phyloP scores from a whole-genome alignment of 2,888 invertebrate genomes.

The Vesta saturnalis region DNA sequence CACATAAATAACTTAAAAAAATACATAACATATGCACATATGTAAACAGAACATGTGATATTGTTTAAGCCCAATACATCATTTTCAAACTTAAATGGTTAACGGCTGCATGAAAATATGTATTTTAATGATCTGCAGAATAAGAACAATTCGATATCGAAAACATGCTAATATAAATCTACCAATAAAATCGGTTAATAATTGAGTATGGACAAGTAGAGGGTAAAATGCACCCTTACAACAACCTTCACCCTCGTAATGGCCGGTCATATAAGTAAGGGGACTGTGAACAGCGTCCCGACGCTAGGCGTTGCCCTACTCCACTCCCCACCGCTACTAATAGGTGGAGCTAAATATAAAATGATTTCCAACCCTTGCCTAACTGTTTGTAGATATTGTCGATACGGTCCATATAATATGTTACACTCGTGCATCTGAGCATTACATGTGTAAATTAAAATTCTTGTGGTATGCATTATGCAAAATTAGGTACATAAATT shows the following conservation, averaged over 20 bases:
- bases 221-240: constrained; percentile 45
- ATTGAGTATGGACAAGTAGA: constrained; percentile 46
- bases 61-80: neutral
- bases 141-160: neutral
- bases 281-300: constrained; percentile 45
- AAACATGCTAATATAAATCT: constrained; percentile 36
- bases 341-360: constrained; percentile 46
- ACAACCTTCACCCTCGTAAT: constrained; percentile 49
- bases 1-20: constrained; percentile 30
- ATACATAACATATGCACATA: constrained; percentile 38
- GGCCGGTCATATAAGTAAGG: constrained; percentile 47
- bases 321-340: constrained; percentile 40
- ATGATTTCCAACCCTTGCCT: constrained; percentile 40
- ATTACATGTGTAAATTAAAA: constrained; percentile 21
- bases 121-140: neutral
- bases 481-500: neutral
- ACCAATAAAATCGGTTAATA: constrained; percentile 46
- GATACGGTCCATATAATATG: constrained; percentile 32
- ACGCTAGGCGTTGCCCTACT: constrained; percentile 44
- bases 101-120: neutral
- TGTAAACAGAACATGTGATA: constrained; percentile 36
- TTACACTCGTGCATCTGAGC: constrained; percentile 16
- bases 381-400: constrained; percentile 33
- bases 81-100: too few relatives aligned
- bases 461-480: constrained; percentile 11